A percentile compares a stretch with the other conserved stretches of the same genome.
These are phyloP conservation scores for Pelodiscus sinensis DNA, from an alignment of 2,113 vertebrate species.

Conservation along the genomic window DNA sequence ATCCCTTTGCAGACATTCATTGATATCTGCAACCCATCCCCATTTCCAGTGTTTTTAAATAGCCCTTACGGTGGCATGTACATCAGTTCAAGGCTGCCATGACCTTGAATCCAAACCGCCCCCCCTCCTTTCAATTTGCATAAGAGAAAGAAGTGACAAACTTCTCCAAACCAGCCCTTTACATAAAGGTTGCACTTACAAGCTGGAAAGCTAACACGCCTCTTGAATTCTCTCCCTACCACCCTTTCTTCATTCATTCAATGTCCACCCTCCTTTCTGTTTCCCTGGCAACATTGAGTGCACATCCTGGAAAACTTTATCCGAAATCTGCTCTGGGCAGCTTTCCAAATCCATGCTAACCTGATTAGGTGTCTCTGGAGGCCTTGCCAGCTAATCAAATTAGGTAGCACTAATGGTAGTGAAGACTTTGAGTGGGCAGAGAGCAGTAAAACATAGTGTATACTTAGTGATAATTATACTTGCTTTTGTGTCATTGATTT, in stretches of 20 bases:
- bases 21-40: neutral
- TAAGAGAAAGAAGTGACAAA: neutral
- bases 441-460: conserved; percentile 86
- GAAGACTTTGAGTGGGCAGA: conserved; percentile 87
- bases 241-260: conserved; percentile 55
- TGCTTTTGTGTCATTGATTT: conserved; percentile 86
- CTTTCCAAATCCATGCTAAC: conserved; percentile 98
- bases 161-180: neutral
- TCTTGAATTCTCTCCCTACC: conserved; percentile 4
- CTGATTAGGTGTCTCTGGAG: conserved; percentile 94
- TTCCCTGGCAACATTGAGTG: conserved; percentile 83
- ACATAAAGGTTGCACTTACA: neutral
- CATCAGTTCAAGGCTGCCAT: neutral
- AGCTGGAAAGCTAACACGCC: neutral
- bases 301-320: conserved; percentile 87
- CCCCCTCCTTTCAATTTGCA: neutral
- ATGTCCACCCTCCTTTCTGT: conserved; percentile 67
- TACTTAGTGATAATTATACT: conserved; percentile 90
- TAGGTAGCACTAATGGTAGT: conserved; percentile 94
- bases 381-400: conserved; percentile 95
- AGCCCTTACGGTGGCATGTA: neutral
- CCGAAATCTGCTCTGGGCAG: conserved; percentile 85
- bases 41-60: neutral
- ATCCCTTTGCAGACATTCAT: neutral
- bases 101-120: conserved; percentile 9